Percentiles rank a stretch among this genome's conserved stretches.
These are phyloP conservation scores for Seriola rivoliana DNA, from an alignment of 2,113 vertebrate genomes.

Conservation along the genomic window DNA sequence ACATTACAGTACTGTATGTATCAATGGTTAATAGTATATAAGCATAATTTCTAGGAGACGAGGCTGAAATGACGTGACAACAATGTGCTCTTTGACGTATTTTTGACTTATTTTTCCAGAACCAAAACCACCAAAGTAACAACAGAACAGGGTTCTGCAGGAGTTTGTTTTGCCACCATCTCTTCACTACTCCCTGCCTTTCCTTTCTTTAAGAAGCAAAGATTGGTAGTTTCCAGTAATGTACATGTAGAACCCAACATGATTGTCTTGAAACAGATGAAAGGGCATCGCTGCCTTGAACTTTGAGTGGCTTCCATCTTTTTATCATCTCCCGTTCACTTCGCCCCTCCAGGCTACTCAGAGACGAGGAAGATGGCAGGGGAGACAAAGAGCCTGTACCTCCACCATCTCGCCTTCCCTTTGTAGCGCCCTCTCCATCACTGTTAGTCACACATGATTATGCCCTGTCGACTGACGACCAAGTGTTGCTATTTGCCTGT, in stretches of 20 bases:
- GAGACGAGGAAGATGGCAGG: slow-evolving; percentile 67
- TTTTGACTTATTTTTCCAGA: slow-evolving; percentile 15
- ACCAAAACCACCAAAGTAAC: neutral
- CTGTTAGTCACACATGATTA: slow-evolving; percentile 83
- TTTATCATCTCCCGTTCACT: slow-evolving; percentile 67
- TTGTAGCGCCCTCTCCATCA: slow-evolving; percentile 76
- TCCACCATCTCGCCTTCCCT: slow-evolving; percentile 70
- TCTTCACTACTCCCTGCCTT: slow-evolving; percentile 47
- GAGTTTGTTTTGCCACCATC: slow-evolving; percentile 63
- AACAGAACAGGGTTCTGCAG: slow-evolving; percentile 39
- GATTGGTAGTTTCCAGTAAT: slow-evolving; percentile 76
- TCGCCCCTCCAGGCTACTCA: slow-evolving; percentile 74
- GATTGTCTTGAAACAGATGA: slow-evolving; percentile 85
- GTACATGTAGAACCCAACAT: slow-evolving; percentile 76
- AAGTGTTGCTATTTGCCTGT: slow-evolving; percentile 85
- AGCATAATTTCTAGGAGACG: neutral
- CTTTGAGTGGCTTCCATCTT: slow-evolving; percentile 83
- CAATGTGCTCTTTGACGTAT: neutral
- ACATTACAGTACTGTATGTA: neutral
- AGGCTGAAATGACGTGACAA: neutral
- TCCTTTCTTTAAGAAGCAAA: slow-evolving; percentile 43
- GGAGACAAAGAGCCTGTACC: slow-evolving; percentile 79
- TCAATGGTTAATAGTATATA: neutral
- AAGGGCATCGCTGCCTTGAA: slow-evolving; percentile 82
- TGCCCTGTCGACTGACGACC: slow-evolving; percentile 75